phyloP scores from a whole-genome alignment of 2,797 vertebrate species.

The Rachycentron canadum region DNA sequence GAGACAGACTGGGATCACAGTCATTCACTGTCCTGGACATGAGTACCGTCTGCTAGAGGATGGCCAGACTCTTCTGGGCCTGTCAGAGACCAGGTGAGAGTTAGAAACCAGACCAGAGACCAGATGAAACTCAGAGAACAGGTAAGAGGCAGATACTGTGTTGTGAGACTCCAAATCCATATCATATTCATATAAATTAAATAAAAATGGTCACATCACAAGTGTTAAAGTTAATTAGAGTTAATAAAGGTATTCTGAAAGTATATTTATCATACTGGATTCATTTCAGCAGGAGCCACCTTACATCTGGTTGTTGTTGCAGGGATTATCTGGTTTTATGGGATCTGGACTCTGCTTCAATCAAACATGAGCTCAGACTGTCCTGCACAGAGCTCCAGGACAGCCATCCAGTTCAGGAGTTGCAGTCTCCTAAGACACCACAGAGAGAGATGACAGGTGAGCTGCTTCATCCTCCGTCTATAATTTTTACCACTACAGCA shows the following conservation, averaged over 20 bases:
- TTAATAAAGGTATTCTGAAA: too few species aligned
- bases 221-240: too few species aligned
- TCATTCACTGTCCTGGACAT: slow-evolving; percentile 76
- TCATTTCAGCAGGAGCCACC: too few species aligned
- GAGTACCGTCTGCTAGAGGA: slow-evolving; percentile 78
- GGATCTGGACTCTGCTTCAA: slow-evolving; percentile 81
- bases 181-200: too few species aligned
- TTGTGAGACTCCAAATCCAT: too few species aligned
- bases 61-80: slow-evolving; percentile 74
- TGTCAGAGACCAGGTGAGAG: slow-evolving; percentile 80
- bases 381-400: slow-evolving; percentile 66
- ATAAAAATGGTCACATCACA: too few species aligned
- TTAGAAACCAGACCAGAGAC: too few species aligned
- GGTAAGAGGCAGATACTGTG: too few species aligned
- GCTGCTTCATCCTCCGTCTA: not conserved
- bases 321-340: slow-evolving; percentile 85
- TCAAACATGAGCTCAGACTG: slow-evolving; percentile 78
- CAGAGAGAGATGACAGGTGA: slow-evolving; percentile 25
- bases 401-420: slow-evolving; percentile 52
- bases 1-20: slow-evolving; percentile 75
- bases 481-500: too few species aligned
- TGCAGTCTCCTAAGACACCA: slow-evolving; percentile 31
- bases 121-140: too few species aligned
- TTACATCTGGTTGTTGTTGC: slow-evolving; percentile 38
- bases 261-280: too few species aligned